Percentiles rank a stretch among this genome's conserved stretches.
Evolutionary conservation across 1,140 invertebrate species (phyloP).

Genomic region (Nephotettix cincticeps): DNA sequence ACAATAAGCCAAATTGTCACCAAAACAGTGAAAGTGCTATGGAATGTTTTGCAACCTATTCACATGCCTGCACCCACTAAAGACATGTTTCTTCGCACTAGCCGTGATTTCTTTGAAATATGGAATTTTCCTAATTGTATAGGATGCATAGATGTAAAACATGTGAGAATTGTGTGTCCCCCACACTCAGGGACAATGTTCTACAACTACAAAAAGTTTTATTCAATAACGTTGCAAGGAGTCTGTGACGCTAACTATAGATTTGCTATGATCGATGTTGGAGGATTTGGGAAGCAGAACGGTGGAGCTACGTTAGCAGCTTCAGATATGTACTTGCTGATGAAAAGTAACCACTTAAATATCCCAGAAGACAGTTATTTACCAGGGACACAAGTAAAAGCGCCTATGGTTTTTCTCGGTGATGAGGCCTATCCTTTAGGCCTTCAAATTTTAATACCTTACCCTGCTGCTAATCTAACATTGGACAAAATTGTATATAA

Average conservation of each 20-base stretch:
- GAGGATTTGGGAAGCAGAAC: slow-evolving; percentile 44
- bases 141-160: slow-evolving; percentile 47
- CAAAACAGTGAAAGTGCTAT: slow-evolving; percentile 14
- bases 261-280: slow-evolving; percentile 50
- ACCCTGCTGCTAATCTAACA: slow-evolving; percentile 15
- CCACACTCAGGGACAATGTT: slow-evolving; percentile 43
- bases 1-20: slow-evolving; percentile 23
- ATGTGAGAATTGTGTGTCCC: slow-evolving; percentile 45
- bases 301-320: slow-evolving; percentile 24
- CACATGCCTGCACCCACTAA: slow-evolving; percentile 13
- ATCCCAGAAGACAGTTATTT: slow-evolving; percentile 11
- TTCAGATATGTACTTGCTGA: slow-evolving; percentile 16
- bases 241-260: slow-evolving; percentile 50
- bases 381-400: slow-evolving; percentile 15
- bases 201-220: slow-evolving; percentile 50
- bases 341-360: slow-evolving; percentile 11
- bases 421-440: slow-evolving; percentile 14
- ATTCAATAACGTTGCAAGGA: slow-evolving; percentile 50
- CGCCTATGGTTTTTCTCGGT: slow-evolving; percentile 22
- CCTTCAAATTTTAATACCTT: neutral
- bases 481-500: slow-evolving; percentile 15
- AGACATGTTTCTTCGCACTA: slow-evolving; percentile 20
- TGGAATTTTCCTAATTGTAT: slow-evolving; percentile 42
- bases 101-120: slow-evolving; percentile 20
- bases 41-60: slow-evolving; percentile 19